Conservation (phyloP, 2,888 invertebrate species). For the Pyrgus malvae region DNA sequence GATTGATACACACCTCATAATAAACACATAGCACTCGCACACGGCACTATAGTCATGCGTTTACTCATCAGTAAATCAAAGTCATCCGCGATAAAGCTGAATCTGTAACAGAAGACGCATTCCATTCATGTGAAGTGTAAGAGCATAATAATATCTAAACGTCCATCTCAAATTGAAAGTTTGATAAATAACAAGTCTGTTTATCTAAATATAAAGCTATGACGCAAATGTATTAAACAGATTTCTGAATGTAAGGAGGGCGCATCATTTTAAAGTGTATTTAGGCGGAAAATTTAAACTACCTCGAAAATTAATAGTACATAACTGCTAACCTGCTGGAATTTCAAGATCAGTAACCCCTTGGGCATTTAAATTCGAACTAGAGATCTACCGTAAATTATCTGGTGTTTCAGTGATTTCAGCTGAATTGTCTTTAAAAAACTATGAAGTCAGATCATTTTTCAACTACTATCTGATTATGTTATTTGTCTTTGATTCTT, state of each 20-base stretch:
- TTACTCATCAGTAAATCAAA: not conserved
- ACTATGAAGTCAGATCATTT: too few relatives aligned
- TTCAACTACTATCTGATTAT: too few relatives aligned
- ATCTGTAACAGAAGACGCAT: conserved; percentile 30
- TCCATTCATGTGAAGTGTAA: conserved; percentile 36
- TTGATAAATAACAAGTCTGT: conserved; percentile 50
- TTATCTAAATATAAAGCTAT: conserved; percentile 50
- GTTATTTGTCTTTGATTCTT: too few relatives aligned
- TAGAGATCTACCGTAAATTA: too few relatives aligned
- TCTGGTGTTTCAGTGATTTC: too few relatives aligned
- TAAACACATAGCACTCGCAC: too few relatives aligned
- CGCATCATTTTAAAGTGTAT: conserved; percentile 28
- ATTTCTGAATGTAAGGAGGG: conserved; percentile 26
- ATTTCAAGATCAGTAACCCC: too few relatives aligned
- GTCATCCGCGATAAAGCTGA: conserved; percentile 10
- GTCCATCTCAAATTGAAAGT: conserved; percentile 43
- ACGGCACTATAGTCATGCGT: not conserved
- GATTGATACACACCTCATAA: not conserved
- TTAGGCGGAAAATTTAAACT: conserved; percentile 29
- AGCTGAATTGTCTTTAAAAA: too few relatives aligned
- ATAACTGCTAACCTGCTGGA: too few relatives aligned
- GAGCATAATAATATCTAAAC: conserved; percentile 43
- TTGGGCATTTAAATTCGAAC: too few relatives aligned
- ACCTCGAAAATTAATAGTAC: not conserved
- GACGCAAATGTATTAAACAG: conserved; percentile 49